A percentile compares a stretch with the other conserved stretches of the same genome.
Evolutionary conservation across 2,888 invertebrate genomes (phyloP).

Genomic region (Julus scandinavius): DNA sequence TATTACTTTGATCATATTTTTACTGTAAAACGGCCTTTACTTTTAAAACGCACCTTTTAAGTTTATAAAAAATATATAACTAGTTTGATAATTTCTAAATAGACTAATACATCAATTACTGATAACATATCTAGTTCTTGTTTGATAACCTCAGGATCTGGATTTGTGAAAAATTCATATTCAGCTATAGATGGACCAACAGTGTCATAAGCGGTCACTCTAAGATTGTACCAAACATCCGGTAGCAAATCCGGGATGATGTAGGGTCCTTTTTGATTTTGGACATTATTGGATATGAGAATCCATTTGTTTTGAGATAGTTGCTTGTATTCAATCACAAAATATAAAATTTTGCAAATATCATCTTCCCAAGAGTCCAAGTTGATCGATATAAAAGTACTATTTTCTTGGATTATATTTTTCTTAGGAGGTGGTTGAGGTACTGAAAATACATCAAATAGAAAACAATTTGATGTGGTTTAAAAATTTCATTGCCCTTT

Average conservation of each 20-base stretch:
- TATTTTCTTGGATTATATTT: conserved; percentile 63
- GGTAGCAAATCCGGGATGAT: conserved; percentile 55
- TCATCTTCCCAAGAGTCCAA: conserved; percentile 94
- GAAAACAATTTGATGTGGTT: background rate
- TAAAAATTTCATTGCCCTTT: too few relatives aligned
- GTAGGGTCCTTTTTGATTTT: conserved; percentile 51
- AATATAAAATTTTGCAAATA: conserved; percentile 94
- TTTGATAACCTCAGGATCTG: conserved; percentile 54
- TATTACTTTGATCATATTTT: too few relatives aligned
- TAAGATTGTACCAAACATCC: conserved; percentile 53
- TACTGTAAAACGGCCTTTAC: too few relatives aligned
- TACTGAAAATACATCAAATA: conserved; percentile 52
- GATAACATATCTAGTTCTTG: too few relatives aligned
- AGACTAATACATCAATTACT: too few relatives aligned
- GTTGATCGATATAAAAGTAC: conserved; percentile 72
- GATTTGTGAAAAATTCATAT: conserved; percentile 56
- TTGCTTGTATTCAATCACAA: conserved; percentile 83
- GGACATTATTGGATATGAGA: conserved; percentile 58
- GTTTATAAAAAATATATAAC: too few relatives aligned
- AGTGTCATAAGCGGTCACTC: conserved; percentile 58
- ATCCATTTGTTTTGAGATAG: conserved; percentile 54
- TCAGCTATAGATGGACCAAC: conserved; percentile 57
- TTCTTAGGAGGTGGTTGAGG: conserved; percentile 57
- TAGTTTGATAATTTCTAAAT: too few relatives aligned
- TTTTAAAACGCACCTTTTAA: too few relatives aligned